Evolutionary conservation across 2,888 invertebrate genomes (phyloP), one percentile per base, ranked within the genome.

Genomic region (Sclerodermus sp.): DNA sequence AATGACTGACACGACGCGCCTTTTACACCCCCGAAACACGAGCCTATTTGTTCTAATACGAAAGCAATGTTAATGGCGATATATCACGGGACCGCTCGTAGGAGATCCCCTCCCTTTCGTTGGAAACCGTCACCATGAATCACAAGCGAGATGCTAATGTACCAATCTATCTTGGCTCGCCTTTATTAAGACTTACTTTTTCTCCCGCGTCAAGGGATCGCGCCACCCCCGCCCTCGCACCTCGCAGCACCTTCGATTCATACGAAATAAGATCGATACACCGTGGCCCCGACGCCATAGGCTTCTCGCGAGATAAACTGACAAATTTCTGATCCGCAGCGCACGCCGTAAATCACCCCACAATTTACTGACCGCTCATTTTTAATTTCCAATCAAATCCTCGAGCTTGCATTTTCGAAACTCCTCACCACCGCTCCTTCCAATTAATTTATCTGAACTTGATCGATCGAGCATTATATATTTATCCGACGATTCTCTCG

Each of bases 91-190:
- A 44, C 41, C 37, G 45, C 49, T 36, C 38, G 49, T 47, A 36
- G 36, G 4, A 12, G 13, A 34, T 34, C 37, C 45, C 44, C 31
- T 16, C 51, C 53, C 50, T 23, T 34, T 34, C 6, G 34, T 13
- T 34, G 44, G 53, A 29, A 42, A 60, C 51, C 66, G 66, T 67
- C 71, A 62, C 68, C 64, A 73, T 74, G 74, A 74, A 73, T 74
- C 73, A 75, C 67, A 58, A 48, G 58, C 54, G 58, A 64, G 66
- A 73, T 72, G 70, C 70, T 74, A 75, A 76, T 76, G 74, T 71
- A 70, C 66, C 71, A 64, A 75, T 75, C 74, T 68, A 72, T 73
- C 73, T 73, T 65, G 60, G 55, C 62, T 49, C 51, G 39, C 52
- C 57, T 58, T 67, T 64, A 68, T 67, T 67, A 67, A 68, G 66